A percentile compares a stretch with the other conserved stretches of the same genome.
Conservation (phyloP, 2,888 invertebrate genomes). For the Nymphalis urticae region DNA sequence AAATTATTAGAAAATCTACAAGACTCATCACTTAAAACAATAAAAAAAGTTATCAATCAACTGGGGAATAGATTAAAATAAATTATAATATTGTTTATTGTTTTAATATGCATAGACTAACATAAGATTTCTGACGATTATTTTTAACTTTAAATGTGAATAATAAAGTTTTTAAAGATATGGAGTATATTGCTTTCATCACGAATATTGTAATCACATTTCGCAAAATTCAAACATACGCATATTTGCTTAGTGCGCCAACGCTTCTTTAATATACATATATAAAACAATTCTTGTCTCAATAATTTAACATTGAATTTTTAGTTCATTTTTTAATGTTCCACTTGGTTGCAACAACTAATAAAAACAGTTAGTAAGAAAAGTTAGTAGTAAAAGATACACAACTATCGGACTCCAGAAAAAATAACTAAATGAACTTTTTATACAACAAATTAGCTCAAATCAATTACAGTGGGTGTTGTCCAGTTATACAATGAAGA, state of each 20-base stretch:
- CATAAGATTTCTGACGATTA: too few relatives aligned
- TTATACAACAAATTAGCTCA: background rate
- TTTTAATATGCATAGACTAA: too few relatives aligned
- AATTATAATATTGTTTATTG: too few relatives aligned
- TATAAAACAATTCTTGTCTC: background rate
- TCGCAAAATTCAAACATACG: background rate
- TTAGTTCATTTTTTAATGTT: background rate
- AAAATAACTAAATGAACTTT: background rate
- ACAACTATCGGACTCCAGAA: background rate
- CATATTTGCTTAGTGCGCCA: background rate
- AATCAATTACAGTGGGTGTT: conserved; percentile 39
- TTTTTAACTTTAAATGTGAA: too few relatives aligned
- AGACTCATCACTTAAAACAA: background rate
- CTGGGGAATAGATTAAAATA: background rate
- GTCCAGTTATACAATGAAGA: conserved; percentile 44
- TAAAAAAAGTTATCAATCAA: background rate
- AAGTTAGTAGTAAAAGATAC: too few relatives aligned
- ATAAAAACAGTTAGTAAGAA: too few relatives aligned
- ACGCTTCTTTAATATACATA: background rate
- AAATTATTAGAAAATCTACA: background rate
- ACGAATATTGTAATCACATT: too few relatives aligned
- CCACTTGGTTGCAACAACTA: background rate
- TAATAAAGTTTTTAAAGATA: too few relatives aligned
- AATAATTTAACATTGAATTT: background rate
- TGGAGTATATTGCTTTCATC: too few relatives aligned